phyloP scores from a whole-genome alignment of 2,797 vertebrate species.

The Masticophis lateralis region DNA sequence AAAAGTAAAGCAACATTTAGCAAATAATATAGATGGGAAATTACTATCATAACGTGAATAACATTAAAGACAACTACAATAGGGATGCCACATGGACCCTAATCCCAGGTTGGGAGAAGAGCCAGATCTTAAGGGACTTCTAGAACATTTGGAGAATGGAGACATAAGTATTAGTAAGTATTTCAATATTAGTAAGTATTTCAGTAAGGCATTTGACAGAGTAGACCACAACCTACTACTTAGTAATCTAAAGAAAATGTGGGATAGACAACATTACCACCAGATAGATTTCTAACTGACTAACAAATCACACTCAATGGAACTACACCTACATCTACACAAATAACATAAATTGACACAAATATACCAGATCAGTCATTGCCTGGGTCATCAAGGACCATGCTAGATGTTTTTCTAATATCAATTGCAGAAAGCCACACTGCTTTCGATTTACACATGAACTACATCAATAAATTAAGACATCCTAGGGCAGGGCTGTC shows the following conservation, averaged over 20 bases:
- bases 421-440: background rate
- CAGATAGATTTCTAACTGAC: background rate
- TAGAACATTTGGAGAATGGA: background rate
- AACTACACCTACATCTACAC: background rate
- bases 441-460: background rate
- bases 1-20: background rate
- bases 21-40: background rate
- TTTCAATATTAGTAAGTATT: background rate
- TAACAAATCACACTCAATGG: background rate
- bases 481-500: too few relatives aligned
- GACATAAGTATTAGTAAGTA: background rate
- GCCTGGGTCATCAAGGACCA: background rate
- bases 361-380: background rate
- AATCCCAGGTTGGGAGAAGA: background rate
- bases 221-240: background rate
- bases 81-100: background rate
- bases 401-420: background rate
- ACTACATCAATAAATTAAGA: background rate
- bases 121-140: background rate
- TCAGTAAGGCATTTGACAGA: background rate
- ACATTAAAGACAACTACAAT: background rate
- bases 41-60: background rate
- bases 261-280: background rate
- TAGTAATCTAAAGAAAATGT: background rate
- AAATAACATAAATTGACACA: background rate